Conservation (phyloP, 2,113 vertebrate genomes). For the Lycaon pictus region DNA sequence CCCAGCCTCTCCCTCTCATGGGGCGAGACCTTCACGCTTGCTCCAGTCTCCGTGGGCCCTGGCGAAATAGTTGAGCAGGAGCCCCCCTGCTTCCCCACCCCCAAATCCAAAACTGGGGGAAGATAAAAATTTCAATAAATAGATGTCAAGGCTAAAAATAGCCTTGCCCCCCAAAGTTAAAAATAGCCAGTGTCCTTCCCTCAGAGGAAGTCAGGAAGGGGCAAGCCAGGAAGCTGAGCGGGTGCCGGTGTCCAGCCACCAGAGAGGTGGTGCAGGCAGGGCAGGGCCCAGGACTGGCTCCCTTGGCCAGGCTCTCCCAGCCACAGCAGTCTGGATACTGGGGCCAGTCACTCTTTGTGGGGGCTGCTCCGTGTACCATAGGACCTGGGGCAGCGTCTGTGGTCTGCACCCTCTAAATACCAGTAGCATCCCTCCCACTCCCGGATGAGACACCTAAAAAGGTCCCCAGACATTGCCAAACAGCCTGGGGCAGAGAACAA, state of each 20-base stretch:
- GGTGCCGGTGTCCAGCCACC: background rate
- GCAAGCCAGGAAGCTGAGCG: background rate
- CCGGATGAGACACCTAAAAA: background rate
- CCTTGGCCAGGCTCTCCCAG: background rate
- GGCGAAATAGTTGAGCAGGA: background rate
- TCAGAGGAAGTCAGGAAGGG: background rate
- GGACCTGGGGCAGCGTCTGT: too few relatives aligned
- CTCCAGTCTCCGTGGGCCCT: background rate
- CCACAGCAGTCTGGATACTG: accelerated
- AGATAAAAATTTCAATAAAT: background rate
- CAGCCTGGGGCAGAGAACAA: accelerated
- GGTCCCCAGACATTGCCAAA: background rate
- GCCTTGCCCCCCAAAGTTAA: background rate
- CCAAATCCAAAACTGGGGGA: background rate
- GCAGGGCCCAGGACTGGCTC: background rate
- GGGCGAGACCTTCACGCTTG: background rate
- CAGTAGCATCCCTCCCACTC: background rate
- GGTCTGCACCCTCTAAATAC: background rate
- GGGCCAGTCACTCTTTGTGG: background rate
- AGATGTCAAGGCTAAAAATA: background rate
- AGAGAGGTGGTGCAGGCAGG: background rate
- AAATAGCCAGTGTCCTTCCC: background rate
- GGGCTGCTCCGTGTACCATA: accelerated
- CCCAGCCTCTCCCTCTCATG: background rate
- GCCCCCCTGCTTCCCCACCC: too few relatives aligned